phyloP scores from a whole-genome alignment of 2,797 vertebrate genomes.

The Phataginus tetradactyla region DNA sequence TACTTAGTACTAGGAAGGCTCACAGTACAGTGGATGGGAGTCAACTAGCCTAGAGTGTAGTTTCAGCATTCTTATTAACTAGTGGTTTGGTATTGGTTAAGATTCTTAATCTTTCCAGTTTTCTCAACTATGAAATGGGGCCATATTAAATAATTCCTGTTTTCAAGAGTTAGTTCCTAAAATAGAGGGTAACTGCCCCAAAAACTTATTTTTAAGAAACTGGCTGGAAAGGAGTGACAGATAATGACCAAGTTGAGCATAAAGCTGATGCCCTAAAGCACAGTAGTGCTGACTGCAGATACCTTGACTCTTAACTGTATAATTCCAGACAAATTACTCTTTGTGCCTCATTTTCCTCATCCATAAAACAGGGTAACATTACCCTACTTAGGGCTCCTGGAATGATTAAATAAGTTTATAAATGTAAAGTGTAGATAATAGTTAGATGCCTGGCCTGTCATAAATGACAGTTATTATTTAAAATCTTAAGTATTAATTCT shows the following conservation, averaged over 20 bases:
- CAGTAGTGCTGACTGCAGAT: neutral
- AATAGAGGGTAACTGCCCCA: constrained; percentile 13
- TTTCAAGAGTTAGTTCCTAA: constrained; percentile 30
- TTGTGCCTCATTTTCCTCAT: neutral
- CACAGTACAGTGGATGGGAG: neutral
- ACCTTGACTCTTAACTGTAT: neutral
- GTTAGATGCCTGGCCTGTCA: neutral
- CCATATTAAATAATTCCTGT: neutral
- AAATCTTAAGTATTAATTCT: neutral
- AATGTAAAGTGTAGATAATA: neutral
- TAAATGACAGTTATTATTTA: neutral
- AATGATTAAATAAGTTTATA: constrained; percentile 7
- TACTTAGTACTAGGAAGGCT: neutral
- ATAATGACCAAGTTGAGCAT: neutral
- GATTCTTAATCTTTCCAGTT: neutral
- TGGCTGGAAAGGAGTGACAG: neutral
- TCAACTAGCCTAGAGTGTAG: neutral
- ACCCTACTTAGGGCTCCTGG: neutral
- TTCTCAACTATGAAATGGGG: constrained; percentile 41
- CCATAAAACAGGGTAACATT: neutral
- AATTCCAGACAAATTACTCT: neutral
- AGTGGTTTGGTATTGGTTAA: neutral
- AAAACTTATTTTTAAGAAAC: constrained; percentile 38
- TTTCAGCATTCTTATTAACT: neutral
- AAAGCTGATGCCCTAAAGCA: neutral